phyloP scores from a whole-genome alignment of 2,888 invertebrate genomes.

The Vesta saturnalis region DNA sequence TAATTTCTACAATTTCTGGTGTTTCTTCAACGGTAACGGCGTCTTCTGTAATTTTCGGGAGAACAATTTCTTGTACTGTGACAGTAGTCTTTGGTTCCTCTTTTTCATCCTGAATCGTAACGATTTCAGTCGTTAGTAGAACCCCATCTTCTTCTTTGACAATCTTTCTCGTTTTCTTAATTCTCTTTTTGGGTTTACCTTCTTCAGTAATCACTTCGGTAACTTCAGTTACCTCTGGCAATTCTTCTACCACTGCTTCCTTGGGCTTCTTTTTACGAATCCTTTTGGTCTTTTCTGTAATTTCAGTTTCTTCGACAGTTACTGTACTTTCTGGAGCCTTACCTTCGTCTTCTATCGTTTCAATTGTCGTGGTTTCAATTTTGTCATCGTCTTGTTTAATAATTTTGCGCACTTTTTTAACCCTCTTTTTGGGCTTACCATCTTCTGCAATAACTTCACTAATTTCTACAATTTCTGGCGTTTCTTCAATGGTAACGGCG shows the following conservation, averaged over 20 bases:
- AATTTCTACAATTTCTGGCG: slow-evolving; percentile 3
- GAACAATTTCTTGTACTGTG: slow-evolving; percentile 47
- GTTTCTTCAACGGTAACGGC: slow-evolving; percentile 9
- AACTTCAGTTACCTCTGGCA: slow-evolving; percentile 43
- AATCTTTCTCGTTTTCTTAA: no score
- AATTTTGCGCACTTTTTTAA: slow-evolving; percentile 59
- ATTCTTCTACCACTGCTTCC: slow-evolving; percentile 37
- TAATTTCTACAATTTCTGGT: slow-evolving; percentile 44
- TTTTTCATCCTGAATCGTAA: slow-evolving; percentile 51
- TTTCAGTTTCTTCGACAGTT: slow-evolving; percentile 47
- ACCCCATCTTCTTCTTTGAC: slow-evolving; percentile 60
- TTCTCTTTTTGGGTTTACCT: slow-evolving; percentile 52
- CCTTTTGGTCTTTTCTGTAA: slow-evolving; percentile 7
- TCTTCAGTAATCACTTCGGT: slow-evolving; percentile 51
- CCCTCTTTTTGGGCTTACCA: slow-evolving; percentile 49
- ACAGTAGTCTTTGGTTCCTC: slow-evolving; percentile 50
- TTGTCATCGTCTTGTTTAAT: slow-evolving; percentile 60
- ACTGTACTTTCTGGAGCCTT: slow-evolving; percentile 58
- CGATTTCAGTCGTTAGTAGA: slow-evolving; percentile 56
- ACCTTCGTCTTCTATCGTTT: slow-evolving; percentile 61
- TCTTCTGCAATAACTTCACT: slow-evolving; percentile 35
- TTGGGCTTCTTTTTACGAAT: slow-evolving; percentile 16
- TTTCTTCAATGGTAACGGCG: neutral
- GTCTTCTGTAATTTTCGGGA: slow-evolving; percentile 34
- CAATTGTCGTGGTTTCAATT: slow-evolving; percentile 62